Conservation (phyloP, 2,888 invertebrate species). For the Sinelater perroti region DNA sequence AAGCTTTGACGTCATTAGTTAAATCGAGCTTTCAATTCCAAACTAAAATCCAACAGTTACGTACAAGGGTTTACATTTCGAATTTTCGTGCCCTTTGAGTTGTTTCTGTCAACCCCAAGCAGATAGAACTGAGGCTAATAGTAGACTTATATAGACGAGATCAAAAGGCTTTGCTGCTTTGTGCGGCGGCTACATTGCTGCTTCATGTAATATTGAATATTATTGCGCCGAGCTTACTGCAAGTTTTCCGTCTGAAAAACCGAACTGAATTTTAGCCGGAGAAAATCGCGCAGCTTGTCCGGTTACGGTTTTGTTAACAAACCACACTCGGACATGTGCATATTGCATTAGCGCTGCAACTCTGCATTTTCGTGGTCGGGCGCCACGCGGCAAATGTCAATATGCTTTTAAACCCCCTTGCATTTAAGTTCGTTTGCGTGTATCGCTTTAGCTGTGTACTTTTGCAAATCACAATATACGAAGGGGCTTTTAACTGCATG, state of each 20-base stretch:
- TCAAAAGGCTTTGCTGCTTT: constrained; percentile 25
- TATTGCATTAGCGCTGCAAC: too few species aligned
- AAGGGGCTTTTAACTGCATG: too few species aligned
- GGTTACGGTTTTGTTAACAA: constrained; percentile 2
- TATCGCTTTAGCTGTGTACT: too few species aligned
- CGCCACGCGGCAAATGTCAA: constrained; percentile 26
- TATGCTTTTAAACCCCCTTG: constrained; percentile 27
- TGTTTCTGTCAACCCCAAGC: constrained; percentile 23
- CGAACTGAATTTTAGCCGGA: background rate
- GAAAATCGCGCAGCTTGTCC: background rate
- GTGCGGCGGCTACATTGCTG: constrained; percentile 2
- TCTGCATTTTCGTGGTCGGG: constrained; percentile 14
- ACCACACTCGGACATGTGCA: background rate
- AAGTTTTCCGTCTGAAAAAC: background rate
- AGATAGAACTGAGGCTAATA: constrained; percentile 20
- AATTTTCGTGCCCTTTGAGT: constrained; percentile 28
- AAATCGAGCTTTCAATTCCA: constrained; percentile 6
- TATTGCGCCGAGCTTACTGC: background rate
- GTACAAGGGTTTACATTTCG: constrained; percentile 19
- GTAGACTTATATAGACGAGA: constrained; percentile 23
- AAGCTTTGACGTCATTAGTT: background rate
- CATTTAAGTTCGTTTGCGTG: constrained; percentile 31
- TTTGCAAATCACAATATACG: too few species aligned
- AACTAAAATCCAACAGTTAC: constrained; percentile 9
- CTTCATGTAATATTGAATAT: constrained; percentile 14